phyloP scores from a whole-genome alignment of 92 coral and sea anemone species.

The Zoanthus solanderi region DNA sequence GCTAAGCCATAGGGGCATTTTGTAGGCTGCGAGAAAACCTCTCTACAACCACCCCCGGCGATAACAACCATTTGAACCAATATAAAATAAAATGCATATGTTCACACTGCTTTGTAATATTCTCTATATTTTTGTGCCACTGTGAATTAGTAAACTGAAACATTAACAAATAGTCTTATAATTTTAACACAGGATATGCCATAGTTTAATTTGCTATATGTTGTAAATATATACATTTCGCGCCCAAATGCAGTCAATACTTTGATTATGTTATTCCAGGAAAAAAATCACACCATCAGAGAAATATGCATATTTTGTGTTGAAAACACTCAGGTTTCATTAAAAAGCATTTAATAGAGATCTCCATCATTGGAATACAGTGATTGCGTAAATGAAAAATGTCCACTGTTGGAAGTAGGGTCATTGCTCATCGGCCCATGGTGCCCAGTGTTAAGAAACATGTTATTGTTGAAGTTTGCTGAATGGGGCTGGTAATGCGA shows the following conservation, averaged over 20 bases:
- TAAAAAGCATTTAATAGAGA: not conserved
- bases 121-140: not conserved
- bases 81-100: too few relatives aligned
- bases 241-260: not conserved
- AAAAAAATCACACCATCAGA: not conserved
- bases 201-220: not conserved
- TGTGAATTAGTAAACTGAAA: not conserved
- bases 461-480: not conserved
- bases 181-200: not conserved
- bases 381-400: not conserved
- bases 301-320: not conserved
- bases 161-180: not conserved
- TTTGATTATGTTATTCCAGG: not conserved
- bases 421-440: not conserved
- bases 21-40: not conserved
- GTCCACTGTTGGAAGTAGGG: not conserved
- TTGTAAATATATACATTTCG: not conserved
- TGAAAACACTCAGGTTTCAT: not conserved
- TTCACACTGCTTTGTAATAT: too few relatives aligned
- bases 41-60: not conserved
- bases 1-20: too few relatives aligned
- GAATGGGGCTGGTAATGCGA: constrained; percentile 28
- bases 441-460: not conserved
- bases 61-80: not conserved
- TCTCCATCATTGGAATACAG: not conserved